Evolutionary conservation across 2,888 invertebrate genomes (phyloP).

Genomic region (Hemithea aestivaria): DNA sequence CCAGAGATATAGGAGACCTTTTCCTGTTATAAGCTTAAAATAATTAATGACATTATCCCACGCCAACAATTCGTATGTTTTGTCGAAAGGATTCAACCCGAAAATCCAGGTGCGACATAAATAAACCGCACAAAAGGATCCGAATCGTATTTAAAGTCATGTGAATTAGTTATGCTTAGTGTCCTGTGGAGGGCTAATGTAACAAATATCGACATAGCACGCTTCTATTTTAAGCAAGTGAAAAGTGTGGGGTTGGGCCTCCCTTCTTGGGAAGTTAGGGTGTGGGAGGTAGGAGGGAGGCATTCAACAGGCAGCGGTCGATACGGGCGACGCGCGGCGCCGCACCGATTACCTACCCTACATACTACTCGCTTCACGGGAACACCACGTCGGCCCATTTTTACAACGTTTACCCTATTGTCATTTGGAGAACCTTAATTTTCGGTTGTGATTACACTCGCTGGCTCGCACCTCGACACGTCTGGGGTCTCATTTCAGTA

Average conservation of each 20-base stretch:
- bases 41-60: conserved; percentile 22
- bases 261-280: conserved; percentile 25
- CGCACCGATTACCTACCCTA: conserved; percentile 51
- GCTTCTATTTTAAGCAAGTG: conserved; percentile 77
- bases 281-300: conserved; percentile 50
- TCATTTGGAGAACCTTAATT: conserved; percentile 21
- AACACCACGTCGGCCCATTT: conserved; percentile 24
- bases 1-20: conserved; percentile 9
- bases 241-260: conserved; percentile 60
- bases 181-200: conserved; percentile 63
- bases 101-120: conserved; percentile 20
- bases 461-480: conserved; percentile 14
- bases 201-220: conserved; percentile 74
- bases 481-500: conserved; percentile 15
- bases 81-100: conserved; percentile 13
- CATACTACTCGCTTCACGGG: conserved; percentile 29
- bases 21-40: conserved; percentile 19
- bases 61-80: conserved; percentile 18
- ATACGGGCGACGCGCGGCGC: conserved; percentile 68
- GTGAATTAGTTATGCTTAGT: conserved; percentile 44
- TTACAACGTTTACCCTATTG: conserved; percentile 26
- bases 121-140: conserved; percentile 22
- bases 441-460: conserved; percentile 22
- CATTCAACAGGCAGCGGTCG: conserved; percentile 78
- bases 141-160: conserved; percentile 29